Base-by-base conservation (phyloP, 2,113 vertebrate genomes). In the Orthonyx spaldingii region DNA sequence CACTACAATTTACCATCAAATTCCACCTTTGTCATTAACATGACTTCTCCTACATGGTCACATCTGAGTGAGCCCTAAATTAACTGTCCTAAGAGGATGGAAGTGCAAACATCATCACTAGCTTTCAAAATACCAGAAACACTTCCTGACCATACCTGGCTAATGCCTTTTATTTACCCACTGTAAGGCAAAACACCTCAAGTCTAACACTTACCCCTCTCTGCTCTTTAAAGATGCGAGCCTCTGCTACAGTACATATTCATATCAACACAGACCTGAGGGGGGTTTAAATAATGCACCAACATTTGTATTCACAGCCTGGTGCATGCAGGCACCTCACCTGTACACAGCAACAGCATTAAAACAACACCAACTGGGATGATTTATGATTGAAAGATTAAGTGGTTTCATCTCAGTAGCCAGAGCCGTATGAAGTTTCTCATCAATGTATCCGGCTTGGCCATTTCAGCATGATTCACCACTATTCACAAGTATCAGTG, bases 361-460 rank as follows among this genome's bases (percentile, higher is more conserved):
- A 16, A 22, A 37, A 9, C 21, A 70, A 41, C 41, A 65, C 2
- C 32, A 78, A 10, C 35, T 33, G 7, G 22, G 17, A 33, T 9
- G 55, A 14, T 69, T 44, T 27, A 33, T 8, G 9, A 50, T 18
- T 41, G 11, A 70, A 90, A 32, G 6, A 70, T 27, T 23, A 77
- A 87, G 47, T 22, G 37, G 69, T n/a, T 88, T 16, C 16, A 95
- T 88, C 90, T 97, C 94, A 98, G 96, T 85, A 97, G 93, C 93
- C 96, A 98, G 95, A 97, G 95, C 96, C 77, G 27, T 89, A 94
- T 30, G 15, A 68, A 60, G 9, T 63, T 96, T 92, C 70, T 97
- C 84, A 94, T 94, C 93, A 95, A 81, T 41, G 14, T 20, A 70
- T 97, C 97, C 97, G 89, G 41, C 97, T 95, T 85, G 86, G 94